Conservation (phyloP, 2,113 vertebrate species). For the Leptobrachium ailaonicum region DNA sequence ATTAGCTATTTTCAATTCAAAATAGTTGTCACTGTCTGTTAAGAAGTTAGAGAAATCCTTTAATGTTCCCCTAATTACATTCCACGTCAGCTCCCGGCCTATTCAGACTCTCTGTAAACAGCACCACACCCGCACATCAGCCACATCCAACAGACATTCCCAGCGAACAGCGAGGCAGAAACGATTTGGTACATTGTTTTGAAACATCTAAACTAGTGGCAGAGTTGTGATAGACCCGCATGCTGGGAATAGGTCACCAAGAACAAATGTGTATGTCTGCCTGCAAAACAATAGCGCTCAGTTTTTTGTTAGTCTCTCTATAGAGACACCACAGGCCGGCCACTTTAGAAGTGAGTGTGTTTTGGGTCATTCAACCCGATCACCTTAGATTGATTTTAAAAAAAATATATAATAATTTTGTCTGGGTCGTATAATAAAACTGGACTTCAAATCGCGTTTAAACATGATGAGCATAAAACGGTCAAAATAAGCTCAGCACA, state of each 20-base stretch:
- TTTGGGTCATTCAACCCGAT: too few species aligned
- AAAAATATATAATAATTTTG: too few species aligned
- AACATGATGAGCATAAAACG: too few species aligned
- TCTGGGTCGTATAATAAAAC: too few species aligned
- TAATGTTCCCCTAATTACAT: conserved; percentile 40
- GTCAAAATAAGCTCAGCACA: too few species aligned
- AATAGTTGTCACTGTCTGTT: conserved; percentile 36
- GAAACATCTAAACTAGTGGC: background rate
- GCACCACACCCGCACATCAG: conserved; percentile 33
- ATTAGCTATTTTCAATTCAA: conserved; percentile 39
- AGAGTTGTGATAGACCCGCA: background rate
- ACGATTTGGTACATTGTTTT: conserved; percentile 11
- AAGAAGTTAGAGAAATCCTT: conserved; percentile 41
- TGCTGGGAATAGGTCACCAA: background rate
- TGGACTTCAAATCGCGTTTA: too few species aligned
- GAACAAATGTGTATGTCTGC: too few species aligned
- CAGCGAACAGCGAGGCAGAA: background rate
- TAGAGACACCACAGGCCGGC: too few species aligned
- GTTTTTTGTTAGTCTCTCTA: too few species aligned
- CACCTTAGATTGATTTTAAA: too few species aligned
- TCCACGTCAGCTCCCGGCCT: conserved; percentile 26
- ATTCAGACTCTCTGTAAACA: conserved; percentile 33
- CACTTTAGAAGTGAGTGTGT: too few species aligned
- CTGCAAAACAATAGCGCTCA: too few species aligned
- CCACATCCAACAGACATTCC: conserved; percentile 18